Evolutionary conservation across 2,888 invertebrate genomes (phyloP).

Genomic region (Cheilosia soror): DNA sequence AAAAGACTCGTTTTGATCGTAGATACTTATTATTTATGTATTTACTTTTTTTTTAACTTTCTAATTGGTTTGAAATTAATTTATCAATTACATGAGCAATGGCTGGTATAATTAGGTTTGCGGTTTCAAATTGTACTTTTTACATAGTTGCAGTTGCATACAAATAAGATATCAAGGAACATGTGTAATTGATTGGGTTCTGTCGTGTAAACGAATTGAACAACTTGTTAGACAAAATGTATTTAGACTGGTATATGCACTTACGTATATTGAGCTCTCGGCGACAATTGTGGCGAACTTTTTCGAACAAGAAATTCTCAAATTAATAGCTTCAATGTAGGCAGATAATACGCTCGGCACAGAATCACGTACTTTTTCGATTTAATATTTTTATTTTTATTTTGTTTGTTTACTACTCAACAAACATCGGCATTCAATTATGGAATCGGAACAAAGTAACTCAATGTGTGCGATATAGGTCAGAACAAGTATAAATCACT

Average conservation of each 20-base stretch:
- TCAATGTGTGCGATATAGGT: constrained; percentile 54
- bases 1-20: constrained; percentile 59
- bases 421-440: constrained; percentile 46
- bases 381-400: constrained; percentile 37
- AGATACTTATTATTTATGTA: constrained; percentile 46
- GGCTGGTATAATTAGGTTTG: constrained; percentile 66
- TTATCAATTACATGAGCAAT: constrained; percentile 61
- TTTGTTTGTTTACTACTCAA: constrained; percentile 58
- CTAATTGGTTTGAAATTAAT: constrained; percentile 74
- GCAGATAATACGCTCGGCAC: constrained; percentile 5
- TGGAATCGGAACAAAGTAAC: constrained; percentile 48
- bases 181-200: constrained; percentile 30
- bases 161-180: constrained; percentile 5
- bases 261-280: constrained; percentile 70
- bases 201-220: constrained; percentile 29
- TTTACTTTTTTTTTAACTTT: constrained; percentile 59
- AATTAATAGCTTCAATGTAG: constrained; percentile 18
- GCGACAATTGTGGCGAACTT: constrained; percentile 67
- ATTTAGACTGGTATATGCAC: constrained; percentile 32
- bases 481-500: constrained; percentile 61
- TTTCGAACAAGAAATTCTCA: constrained; percentile 45
- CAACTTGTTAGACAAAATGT: constrained; percentile 26
- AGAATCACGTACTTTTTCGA: constrained; percentile 47
- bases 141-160: constrained; percentile 19
- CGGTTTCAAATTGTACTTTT: constrained; percentile 46